These are phyloP conservation scores for Trypoxylon attenuatum DNA, from an alignment of 2,888 invertebrate genomes.

Conservation along the genomic window DNA sequence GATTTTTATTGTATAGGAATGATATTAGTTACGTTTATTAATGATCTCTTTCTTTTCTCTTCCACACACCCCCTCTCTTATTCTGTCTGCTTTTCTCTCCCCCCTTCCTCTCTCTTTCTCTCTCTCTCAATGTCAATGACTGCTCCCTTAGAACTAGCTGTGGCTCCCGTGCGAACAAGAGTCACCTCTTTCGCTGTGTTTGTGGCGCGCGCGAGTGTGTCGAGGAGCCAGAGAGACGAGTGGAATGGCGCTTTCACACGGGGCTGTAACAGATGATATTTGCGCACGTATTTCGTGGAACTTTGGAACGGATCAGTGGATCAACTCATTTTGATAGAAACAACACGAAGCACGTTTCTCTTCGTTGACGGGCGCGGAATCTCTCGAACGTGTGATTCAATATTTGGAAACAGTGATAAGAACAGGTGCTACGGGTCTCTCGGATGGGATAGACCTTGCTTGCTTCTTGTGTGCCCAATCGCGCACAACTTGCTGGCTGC, in stretches of 20 bases:
- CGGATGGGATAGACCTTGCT: too few relatives aligned
- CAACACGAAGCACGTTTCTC: too few relatives aligned
- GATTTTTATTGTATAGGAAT: constrained; percentile 38
- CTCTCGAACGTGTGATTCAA: too few relatives aligned
- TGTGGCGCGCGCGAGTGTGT: not conserved
- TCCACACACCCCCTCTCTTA: too few relatives aligned
- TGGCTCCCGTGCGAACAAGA: constrained; percentile 60
- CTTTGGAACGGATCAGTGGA: not conserved
- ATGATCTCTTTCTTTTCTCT: too few relatives aligned
- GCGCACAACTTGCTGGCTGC: too few relatives aligned
- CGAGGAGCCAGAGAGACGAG: constrained; percentile 31
- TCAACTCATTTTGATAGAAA: not conserved
- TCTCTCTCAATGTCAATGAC: constrained; percentile 65
- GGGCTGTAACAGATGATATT: constrained; percentile 30
- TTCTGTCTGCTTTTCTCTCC: too few relatives aligned
- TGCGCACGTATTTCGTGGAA: constrained; percentile 24
- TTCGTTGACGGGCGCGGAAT: too few relatives aligned
- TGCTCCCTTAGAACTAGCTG: constrained; percentile 60
- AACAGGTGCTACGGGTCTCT: too few relatives aligned
- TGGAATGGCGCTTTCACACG: constrained; percentile 62
- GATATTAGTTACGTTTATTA: constrained; percentile 60
- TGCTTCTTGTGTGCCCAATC: too few relatives aligned
- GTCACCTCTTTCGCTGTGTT: constrained; percentile 54
- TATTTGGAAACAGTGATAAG: too few relatives aligned
- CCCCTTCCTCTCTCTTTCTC: constrained; percentile 32